Evolutionary conservation across 2,888 invertebrate species (phyloP).

Genomic region (Drosophila tripunctata): DNA sequence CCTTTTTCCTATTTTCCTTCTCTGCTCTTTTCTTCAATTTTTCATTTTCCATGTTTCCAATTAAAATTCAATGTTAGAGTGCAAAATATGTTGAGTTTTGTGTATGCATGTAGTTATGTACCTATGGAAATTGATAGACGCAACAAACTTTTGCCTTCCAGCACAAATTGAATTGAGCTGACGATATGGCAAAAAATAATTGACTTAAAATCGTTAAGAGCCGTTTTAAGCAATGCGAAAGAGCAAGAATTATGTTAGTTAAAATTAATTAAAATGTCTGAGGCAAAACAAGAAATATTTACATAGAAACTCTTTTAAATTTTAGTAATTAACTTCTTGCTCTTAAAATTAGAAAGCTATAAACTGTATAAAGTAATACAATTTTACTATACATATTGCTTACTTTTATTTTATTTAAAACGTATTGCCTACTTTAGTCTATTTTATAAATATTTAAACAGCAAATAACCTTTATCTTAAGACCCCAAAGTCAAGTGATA

Average conservation of each 20-base stretch:
- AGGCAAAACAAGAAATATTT: neutral
- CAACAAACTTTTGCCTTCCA: constrained; percentile 7
- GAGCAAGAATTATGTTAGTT: neutral
- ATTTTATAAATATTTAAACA: neutral
- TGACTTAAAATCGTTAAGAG: constrained; percentile 10
- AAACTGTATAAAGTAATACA: no score
- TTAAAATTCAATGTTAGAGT: constrained; percentile 55
- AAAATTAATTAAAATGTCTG: neutral
- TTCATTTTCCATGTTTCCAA: constrained; percentile 43
- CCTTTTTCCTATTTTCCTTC: neutral
- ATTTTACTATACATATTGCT: no score
- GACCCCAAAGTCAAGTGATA: neutral
- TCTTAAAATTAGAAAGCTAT: no score
- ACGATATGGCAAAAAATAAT: constrained; percentile 19
- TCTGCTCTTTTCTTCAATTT: neutral
- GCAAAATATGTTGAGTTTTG: neutral
- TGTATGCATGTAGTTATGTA: no score
- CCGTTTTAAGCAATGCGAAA: neutral
- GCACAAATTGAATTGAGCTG: constrained; percentile 36
- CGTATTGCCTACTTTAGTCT: neutral
- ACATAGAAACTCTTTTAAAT: neutral
- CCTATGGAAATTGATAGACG: constrained; percentile 24
- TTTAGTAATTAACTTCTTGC: neutral
- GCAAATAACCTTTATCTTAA: neutral
- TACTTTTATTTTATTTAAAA: neutral